phyloP scores from a whole-genome alignment of 2,113 vertebrate genomes.

The Emberiza fucata region DNA sequence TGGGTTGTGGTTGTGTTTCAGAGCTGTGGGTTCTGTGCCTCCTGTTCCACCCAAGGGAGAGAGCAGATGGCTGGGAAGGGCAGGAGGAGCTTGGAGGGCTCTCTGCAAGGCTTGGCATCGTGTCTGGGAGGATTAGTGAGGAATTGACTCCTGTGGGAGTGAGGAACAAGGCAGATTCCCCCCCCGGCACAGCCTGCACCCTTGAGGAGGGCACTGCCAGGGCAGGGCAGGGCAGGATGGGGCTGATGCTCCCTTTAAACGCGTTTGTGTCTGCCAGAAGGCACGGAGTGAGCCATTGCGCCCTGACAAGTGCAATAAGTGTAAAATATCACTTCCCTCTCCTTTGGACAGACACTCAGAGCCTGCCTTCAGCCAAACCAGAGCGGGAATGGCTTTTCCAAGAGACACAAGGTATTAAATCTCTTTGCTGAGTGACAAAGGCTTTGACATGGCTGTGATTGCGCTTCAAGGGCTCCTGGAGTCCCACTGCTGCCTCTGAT shows the following conservation, averaged over 20 bases:
- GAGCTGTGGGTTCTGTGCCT: not conserved
- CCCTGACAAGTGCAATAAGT: not conserved
- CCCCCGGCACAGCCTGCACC: rapidly evolving
- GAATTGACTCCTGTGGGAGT: rapidly evolving
- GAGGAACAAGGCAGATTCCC: not conserved
- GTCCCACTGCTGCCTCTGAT: not conserved
- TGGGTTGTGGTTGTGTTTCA: not conserved
- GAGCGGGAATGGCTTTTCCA: rapidly evolving
- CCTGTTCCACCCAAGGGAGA: not conserved
- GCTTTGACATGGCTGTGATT: not conserved
- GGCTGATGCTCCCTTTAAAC: rapidly evolving
- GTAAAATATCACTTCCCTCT: not conserved
- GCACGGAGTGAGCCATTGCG: not conserved
- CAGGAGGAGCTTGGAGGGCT: not conserved
- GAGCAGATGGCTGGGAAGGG: not conserved
- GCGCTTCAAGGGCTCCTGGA: not conserved
- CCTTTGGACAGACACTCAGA: not conserved
- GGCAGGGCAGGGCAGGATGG: not conserved
- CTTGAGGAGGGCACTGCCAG: not conserved
- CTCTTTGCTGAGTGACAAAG: not conserved
- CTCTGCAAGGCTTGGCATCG: not conserved
- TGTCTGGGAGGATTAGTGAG: not conserved
- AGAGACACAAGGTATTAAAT: not conserved
- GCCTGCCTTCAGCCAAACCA: not conserved
- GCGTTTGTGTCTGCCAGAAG: not conserved